Base-by-base conservation (phyloP, 2,113 vertebrate species). In the Peromyscus californicus region DNA sequence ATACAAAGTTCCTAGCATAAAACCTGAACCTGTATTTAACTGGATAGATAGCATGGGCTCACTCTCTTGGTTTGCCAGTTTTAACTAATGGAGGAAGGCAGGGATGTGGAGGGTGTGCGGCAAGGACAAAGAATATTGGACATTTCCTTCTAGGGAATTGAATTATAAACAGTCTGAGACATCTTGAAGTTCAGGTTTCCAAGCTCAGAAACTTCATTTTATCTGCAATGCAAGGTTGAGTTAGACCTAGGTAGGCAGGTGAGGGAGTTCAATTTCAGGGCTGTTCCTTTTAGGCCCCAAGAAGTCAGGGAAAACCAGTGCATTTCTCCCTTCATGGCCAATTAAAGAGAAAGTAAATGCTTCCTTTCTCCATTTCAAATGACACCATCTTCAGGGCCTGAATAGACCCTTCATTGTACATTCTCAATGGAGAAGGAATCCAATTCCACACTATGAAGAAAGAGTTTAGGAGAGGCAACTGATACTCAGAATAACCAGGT, bases 301-400 rank as follows among this genome's bases (percentile, higher is more conserved):
- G 63, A 95, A 94, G n/a, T 17, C 70, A n/a, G 31, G n/a, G 19
- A 16, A 78, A 90, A 61, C 57, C n/a, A 33, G 31, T 11, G 48
- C 39, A 1, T 13, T 80, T 54, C 67, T 51, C 51, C 15, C 63
- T 76, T 91, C 6, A 0, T 67, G 42, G 61, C 90, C 96, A 93
- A 94, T 48, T 89, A 84, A 59, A 89, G 82, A 65, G 21, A 95
- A 95, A 96, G 84, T 33, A 86, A 96, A 93, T 45, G 19, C 63
- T 93, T 96, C 95, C 92, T 92, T 90, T 98, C 79, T 96, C 96
- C 86, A 95, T 89, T 96, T 96, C 93, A 96, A 89, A 82, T 96
- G 91, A 72, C 97, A 97, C 92, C 90, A 87, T 96, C 89, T 90
- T 80, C 54, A 83, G 82, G 13, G 78, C 21, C 79, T 97, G 94